phyloP scores from a whole-genome alignment of 2,113 vertebrate genomes.

The Zingel zingel region DNA sequence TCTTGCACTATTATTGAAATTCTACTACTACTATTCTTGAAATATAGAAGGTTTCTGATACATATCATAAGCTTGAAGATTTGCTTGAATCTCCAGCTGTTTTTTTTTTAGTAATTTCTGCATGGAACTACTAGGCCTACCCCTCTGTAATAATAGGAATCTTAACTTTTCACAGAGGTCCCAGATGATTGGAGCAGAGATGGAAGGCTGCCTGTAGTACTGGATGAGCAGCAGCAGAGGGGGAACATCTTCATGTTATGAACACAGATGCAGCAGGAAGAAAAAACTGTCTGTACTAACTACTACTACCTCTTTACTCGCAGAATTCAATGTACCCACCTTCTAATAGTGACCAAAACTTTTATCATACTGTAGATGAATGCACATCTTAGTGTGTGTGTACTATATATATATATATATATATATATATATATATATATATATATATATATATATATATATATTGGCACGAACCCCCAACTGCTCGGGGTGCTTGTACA shows the following conservation, averaged over 20 bases:
- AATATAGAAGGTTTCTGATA: background rate
- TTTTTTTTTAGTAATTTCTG: background rate
- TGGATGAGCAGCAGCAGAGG: constrained; percentile 40
- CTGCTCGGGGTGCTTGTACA: no score
- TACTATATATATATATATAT: no score
- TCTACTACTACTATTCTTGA: no score
- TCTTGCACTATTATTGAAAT: no score
- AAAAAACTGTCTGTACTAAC: background rate
- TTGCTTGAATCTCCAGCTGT: background rate
- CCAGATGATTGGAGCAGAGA: background rate
- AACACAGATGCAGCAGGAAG: background rate
- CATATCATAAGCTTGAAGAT: background rate
- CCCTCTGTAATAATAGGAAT: constrained; percentile 20
- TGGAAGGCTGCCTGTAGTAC: background rate
- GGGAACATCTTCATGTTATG: background rate
- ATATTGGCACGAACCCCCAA: no score
- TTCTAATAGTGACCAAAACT: background rate
- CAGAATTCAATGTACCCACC: background rate
- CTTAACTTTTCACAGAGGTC: background rate
- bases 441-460: no score
- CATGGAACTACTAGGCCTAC: background rate
- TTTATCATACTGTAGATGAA: background rate
- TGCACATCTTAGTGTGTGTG: background rate
- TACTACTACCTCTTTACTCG: background rate
- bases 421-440: no score